These are phyloP conservation scores for Callaeas wilsoni DNA, from an alignment of 2,113 vertebrate species.

Conservation along the genomic window DNA sequence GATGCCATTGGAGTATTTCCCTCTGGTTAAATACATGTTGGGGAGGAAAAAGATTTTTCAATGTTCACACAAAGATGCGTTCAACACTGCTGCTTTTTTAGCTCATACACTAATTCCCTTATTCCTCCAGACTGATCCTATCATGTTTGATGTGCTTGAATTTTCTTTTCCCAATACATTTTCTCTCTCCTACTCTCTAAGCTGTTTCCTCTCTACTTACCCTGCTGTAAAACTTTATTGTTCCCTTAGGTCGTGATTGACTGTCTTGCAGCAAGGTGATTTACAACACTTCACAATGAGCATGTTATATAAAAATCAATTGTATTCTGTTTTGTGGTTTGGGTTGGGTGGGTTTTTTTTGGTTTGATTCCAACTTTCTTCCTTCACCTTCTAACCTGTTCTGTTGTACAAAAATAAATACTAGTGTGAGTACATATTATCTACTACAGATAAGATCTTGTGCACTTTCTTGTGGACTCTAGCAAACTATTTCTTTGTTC, in stretches of 20 bases:
- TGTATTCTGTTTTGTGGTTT: background rate
- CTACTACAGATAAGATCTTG: background rate
- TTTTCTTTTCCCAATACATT: background rate
- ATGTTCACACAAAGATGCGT: rapidly evolving
- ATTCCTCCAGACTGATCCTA: background rate
- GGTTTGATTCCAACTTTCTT: background rate
- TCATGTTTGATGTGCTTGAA: background rate
- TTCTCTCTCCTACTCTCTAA: background rate
- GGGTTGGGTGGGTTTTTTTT: background rate
- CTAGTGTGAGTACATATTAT: background rate
- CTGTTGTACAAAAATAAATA: background rate
- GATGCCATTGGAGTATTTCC: background rate
- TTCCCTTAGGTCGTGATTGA: background rate
- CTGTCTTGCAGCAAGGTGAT: background rate
- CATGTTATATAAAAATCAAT: background rate
- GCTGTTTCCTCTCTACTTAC: background rate
- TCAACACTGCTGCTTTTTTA: background rate
- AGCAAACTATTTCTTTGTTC: background rate
- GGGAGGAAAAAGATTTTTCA: background rate
- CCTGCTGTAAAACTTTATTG: background rate
- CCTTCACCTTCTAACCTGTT: background rate
- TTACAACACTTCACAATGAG: background rate
- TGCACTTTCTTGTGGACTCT: background rate
- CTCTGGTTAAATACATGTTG: background rate
- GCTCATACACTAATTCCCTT: background rate